Evolutionary conservation across 2,888 invertebrate genomes (phyloP), one percentile per base, ranked within the genome.

Genomic region (Aspidapion aeneum): DNA sequence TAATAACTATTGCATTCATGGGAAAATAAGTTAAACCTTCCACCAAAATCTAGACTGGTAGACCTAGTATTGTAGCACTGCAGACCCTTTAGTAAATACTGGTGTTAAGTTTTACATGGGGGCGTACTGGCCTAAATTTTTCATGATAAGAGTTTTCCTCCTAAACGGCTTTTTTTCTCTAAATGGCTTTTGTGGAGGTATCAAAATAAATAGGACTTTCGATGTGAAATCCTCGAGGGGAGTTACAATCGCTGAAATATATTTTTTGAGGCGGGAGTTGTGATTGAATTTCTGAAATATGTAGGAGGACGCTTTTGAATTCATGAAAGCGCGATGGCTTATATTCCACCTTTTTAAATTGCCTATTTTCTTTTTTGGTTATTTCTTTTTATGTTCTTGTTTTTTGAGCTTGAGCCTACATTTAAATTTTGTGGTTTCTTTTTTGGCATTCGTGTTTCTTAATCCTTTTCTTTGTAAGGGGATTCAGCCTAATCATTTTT

Each of bases 111-210:
- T n/a, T n/a, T n/a, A n/a, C n/a, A n/a, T n/a, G n/a, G n/a, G n/a
- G n/a, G n/a, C n/a, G n/a, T n/a, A 35, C 35, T 35, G 35, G 35
- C 35, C 35, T 35, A 35, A 35, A 12, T 35, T 35, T 35, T 35
- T 35, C 35, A 12, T 62, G 65, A 67, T 67, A 66, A 67, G 64
- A 63, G 63, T 59, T 67, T 65, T 66, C 59, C 64, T 63, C 63
- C 58, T 58, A 60, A 67, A 65, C 65, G 60, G 65, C 62, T 63
- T 67, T 67, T 65, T 66, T 64, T 60, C 63, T 67, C 63, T 67
- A 67, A 67, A 67, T 67, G 66, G 67, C 67, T 67, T 67, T 67
- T 67, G 67, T 66, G 62, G 67, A 67, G 66, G 67, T 67, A 67
- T 67, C 67, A 66, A 66, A 67, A 67, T 67, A 67, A 67, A 67